Evolutionary conservation across 2,888 invertebrate genomes (phyloP), one percentile per base, ranked within the genome.

Genomic region (Priocnemis perturbator): DNA sequence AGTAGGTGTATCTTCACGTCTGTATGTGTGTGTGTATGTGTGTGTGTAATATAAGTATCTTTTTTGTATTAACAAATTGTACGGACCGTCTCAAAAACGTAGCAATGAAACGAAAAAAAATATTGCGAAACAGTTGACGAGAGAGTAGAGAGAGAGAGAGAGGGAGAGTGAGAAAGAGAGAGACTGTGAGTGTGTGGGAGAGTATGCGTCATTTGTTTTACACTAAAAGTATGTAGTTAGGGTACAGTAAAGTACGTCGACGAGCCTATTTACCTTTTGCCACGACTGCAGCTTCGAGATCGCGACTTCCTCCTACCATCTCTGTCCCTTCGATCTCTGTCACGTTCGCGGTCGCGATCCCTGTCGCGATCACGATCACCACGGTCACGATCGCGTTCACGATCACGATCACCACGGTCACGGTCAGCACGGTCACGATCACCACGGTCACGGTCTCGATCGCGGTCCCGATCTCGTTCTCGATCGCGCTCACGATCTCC

Each of bases 301-400:
- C 88, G 85, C n/a, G 88, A 87, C 66, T 88, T 74, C 71, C 81
- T 81, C 64, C 83, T 78, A 26, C 85, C 85, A 26, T 85, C 85
- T 37, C 83, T 71, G 60, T 84, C 82, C 52, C 79, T 72, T 26
- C 90, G 89, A 76, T 93, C 93, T 15, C 91, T 90, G 68, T 93
- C 93, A n/a, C 93, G 74, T 5, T 86, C 86, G 7, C 89, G 91
- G 81, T 90, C 91, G 64, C 90, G 89, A 76, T 93, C 93, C n/a
- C 91, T 89, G 59, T 88, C 87, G 17, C 87, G 65, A 0, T 77
- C 67, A 9, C 92, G 90, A 53, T 93, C 93, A 75, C 93, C 93
- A 17, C 91, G 89, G 58, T 88, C 87, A n/a, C 87, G 66, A 0
- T 77, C 68, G 4, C 92, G 90, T 53, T 93, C 93, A n/a, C 91